These are phyloP conservation scores for Triplophysa siluroides DNA, from an alignment of 2,113 vertebrate genomes.

Conservation along the genomic window DNA sequence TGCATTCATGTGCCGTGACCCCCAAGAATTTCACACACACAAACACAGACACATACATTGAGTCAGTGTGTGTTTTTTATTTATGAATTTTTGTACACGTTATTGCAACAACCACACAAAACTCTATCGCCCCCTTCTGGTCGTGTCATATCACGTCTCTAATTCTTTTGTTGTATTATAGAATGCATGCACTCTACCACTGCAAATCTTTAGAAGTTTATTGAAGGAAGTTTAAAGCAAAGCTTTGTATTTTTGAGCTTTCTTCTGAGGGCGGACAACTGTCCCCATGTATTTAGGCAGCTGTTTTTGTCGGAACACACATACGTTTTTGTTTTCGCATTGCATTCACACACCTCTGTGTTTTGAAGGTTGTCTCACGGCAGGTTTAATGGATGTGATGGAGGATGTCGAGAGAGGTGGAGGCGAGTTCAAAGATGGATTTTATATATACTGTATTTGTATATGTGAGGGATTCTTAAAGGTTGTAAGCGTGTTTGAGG, in stretches of 20 bases:
- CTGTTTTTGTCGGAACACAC: too few species aligned
- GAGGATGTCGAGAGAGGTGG: neutral
- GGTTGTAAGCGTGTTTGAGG: neutral
- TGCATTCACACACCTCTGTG: neutral
- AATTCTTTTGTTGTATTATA: too few species aligned
- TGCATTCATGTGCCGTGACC: slow-evolving; percentile 50
- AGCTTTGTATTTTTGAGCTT: too few species aligned
- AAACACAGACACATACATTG: neutral
- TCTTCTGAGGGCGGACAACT: too few species aligned
- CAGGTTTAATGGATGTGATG: neutral
- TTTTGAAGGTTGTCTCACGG: neutral
- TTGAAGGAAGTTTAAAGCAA: too few species aligned
- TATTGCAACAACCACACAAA: neutral
- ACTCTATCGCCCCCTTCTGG: neutral
- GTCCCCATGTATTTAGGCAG: too few species aligned
- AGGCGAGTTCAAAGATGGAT: neutral
- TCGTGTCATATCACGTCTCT: neutral
- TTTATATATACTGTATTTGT: neutral
- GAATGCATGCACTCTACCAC: too few species aligned
- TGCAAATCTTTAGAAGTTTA: too few species aligned
- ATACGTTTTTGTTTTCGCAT: too few species aligned
- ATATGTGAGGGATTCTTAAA: neutral
- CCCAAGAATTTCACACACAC: neutral
- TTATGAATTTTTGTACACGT: too few species aligned
- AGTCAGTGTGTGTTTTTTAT: too few species aligned